Base-by-base conservation (phyloP, 2,113 vertebrate genomes). In the Geothlypis trichas region DNA sequence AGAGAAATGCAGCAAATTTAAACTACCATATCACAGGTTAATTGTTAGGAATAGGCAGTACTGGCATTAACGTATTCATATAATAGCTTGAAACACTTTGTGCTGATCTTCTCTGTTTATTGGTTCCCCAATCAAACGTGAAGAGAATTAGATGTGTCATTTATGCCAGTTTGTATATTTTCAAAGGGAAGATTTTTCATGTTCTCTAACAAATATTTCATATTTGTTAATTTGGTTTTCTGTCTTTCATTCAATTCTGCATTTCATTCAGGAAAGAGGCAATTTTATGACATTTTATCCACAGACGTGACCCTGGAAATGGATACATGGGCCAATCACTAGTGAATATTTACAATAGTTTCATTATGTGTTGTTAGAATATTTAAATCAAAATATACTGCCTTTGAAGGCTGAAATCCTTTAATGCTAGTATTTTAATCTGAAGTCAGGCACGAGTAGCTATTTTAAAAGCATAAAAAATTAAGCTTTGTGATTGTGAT, bases 401-500 rank as follows among this genome's bases (percentile, higher is more conserved):
- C 35, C 44, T 78, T 76, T 84, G 88, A 94, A 96, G 54, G 47
- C 46, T 68, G 58, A 41, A 73, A 57, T 62, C 41, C 61, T 93
- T 78, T 95, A 80, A 75, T 39, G 55, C 14, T 62, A 28, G 35
- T 42, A 62, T 92, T 97, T 83, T 91, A 76, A 89, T 93, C 39
- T 67, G 86, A 85, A 78, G 27, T 44, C 71, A 75, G 49, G 35
- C 26, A 47, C 78, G 59, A 95, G 24, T 44, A 94, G 21, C 30
- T 95, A 42, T 83, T 95, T 87, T 92, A 68, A 95, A 86, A 91
- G n/a, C 46, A 80, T 58, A 52, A 85, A 90, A 79, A 71, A 57
- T 27, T 89, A 80, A 35, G 54, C 72, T 71, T 90, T 89, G 20
- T 63, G 69, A 58, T 91, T 87, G 66, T 89, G 75, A 27, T 91